Conservation (phyloP, 2,113 vertebrate species). For the Dasypus novemcinctus region DNA sequence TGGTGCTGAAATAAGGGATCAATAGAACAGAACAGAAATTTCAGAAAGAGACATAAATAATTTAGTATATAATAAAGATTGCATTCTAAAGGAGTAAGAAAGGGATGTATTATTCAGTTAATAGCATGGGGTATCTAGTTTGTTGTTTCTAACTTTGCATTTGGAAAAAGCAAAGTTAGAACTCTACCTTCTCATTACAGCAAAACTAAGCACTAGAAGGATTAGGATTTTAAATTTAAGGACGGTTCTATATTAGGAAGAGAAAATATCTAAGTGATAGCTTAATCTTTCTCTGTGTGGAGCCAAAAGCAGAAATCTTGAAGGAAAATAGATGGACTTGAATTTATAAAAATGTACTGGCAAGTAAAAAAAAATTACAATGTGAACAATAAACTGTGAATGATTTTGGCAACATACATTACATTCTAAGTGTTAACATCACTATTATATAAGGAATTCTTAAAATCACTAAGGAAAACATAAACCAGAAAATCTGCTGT, state of each 20-base stretch:
- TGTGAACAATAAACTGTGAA: not conserved
- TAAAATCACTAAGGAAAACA: not conserved
- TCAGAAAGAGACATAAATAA: constrained; percentile 55
- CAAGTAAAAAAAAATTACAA: not conserved
- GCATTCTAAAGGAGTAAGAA: constrained; percentile 3
- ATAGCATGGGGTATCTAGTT: constrained; percentile 19
- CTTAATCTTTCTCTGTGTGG: not conserved
- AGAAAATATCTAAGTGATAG: not conserved
- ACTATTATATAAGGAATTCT: not conserved
- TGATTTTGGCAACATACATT: not conserved
- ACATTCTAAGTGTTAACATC: not conserved
- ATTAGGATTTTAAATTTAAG: not conserved
- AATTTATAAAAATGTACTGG: not conserved
- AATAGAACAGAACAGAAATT: constrained; percentile 40
- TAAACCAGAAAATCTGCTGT: not conserved
- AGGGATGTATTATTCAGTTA: not conserved
- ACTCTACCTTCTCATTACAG: not conserved
- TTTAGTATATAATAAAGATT: constrained; percentile 7
- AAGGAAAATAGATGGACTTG: not conserved
- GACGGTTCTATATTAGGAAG: not conserved
- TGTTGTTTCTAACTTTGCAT: not conserved
- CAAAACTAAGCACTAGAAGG: not conserved
- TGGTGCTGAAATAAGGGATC: constrained; percentile 24
- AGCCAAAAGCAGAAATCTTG: not conserved
- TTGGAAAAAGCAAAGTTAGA: not conserved